Percentiles rank a stretch among this genome's conserved stretches.
These are phyloP conservation scores for Ochropacha duplaris DNA, from an alignment of 2,888 invertebrate species.

Conservation along the genomic window DNA sequence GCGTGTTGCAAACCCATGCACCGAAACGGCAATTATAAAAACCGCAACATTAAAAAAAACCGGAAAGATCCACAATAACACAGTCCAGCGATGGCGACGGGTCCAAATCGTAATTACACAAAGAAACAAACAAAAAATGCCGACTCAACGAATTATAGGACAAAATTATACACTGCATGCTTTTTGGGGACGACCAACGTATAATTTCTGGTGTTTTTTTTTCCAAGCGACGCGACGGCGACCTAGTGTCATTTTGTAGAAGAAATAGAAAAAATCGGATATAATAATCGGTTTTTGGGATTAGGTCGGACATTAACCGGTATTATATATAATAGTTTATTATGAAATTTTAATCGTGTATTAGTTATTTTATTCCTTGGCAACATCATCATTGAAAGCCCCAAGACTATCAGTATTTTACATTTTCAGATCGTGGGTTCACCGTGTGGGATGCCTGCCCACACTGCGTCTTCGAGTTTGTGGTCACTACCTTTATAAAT, in stretches of 20 bases:
- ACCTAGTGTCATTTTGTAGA: neutral
- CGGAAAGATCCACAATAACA: conserved; percentile 49
- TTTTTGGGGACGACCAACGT: neutral
- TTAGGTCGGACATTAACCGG: neutral
- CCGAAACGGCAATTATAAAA: conserved; percentile 28
- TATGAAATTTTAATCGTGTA: neutral
- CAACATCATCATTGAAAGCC: no score
- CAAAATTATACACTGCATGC: conserved; percentile 59
- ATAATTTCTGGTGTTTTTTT: neutral
- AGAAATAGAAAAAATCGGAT: neutral
- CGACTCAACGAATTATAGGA: conserved; percentile 58
- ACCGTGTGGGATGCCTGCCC: no score
- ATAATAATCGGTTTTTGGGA: neutral
- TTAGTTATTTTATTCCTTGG: no score
- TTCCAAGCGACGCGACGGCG: neutral
- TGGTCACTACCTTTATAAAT: no score
- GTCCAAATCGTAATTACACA: conserved; percentile 50
- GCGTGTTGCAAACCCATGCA: conserved; percentile 13
- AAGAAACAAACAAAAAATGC: conserved; percentile 46
- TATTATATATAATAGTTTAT: neutral
- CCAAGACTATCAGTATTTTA: no score
- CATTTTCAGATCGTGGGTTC: no score
- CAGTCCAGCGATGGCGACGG: conserved; percentile 26
- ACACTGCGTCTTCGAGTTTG: no score
- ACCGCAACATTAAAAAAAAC: conserved; percentile 32